phyloP scores from a whole-genome alignment of 2,888 invertebrate species.

The Crematogaster levior region DNA sequence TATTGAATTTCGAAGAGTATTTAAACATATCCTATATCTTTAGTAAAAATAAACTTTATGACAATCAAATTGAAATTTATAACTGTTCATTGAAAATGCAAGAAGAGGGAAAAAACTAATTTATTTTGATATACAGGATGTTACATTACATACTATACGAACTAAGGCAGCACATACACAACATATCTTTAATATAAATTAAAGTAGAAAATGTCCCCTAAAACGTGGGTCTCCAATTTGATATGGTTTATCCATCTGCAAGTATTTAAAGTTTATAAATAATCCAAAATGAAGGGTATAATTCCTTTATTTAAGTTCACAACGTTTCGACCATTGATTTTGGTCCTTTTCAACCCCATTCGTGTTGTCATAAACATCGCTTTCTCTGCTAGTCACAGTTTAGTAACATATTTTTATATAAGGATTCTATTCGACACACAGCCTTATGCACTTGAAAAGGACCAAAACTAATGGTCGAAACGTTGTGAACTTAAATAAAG shows the following conservation, averaged over 20 bases:
- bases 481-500: too few species aligned
- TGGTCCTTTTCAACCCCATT: too few species aligned
- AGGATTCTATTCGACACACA: too few species aligned
- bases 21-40: not conserved
- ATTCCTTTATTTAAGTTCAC: too few species aligned
- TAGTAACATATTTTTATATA: too few species aligned
- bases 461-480: too few species aligned
- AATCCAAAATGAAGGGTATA: too few species aligned
- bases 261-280: not conserved
- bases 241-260: not conserved
- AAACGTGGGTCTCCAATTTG: not conserved
- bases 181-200: not conserved
- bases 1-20: not conserved
- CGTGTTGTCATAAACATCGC: too few species aligned
- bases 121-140: not conserved
- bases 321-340: too few species aligned
- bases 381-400: too few species aligned
- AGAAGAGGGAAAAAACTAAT: constrained; percentile 9
- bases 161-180: not conserved
- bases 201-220: not conserved
- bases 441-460: too few species aligned
- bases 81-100: too few species aligned
- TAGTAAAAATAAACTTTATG: not conserved
- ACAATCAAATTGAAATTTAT: not conserved
- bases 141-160: not conserved